These are phyloP conservation scores for Prosopocoilus inquinatus DNA, from an alignment of 2,888 invertebrate genomes.

Conservation along the genomic window DNA sequence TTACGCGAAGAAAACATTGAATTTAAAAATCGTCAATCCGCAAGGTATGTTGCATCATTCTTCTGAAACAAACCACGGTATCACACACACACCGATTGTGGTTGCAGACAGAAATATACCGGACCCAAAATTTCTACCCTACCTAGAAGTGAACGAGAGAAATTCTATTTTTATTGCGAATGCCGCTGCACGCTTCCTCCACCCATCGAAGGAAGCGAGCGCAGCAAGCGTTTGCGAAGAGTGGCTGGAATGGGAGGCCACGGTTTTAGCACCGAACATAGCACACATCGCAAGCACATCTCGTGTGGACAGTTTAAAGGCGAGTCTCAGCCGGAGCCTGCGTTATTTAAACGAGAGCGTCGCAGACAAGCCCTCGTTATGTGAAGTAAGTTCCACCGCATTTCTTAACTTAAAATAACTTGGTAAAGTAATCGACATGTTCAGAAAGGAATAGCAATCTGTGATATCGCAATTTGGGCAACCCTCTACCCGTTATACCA, in stretches of 20 bases:
- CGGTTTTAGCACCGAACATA: constrained; percentile 59
- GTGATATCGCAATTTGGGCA: constrained; percentile 73
- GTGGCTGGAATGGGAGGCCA: constrained; percentile 67
- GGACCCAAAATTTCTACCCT: constrained; percentile 63
- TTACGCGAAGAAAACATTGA: constrained; percentile 59
- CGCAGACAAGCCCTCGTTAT: constrained; percentile 11
- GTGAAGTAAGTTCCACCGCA: constrained; percentile 10
- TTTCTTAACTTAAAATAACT: constrained; percentile 6
- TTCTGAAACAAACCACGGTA: neutral
- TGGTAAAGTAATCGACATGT: too few species aligned
- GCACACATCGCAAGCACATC: constrained; percentile 54
- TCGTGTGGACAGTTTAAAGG: constrained; percentile 56
- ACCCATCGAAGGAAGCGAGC: constrained; percentile 51
- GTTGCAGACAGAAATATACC: constrained; percentile 53
- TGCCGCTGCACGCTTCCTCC: constrained; percentile 66
- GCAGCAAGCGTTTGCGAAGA: constrained; percentile 52
- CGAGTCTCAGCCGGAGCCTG: constrained; percentile 56
- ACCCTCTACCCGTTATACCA: constrained; percentile 65
- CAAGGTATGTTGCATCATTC: constrained; percentile 53
- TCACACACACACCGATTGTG: neutral
- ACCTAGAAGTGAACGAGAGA: constrained; percentile 62
- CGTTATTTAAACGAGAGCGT: constrained; percentile 56
- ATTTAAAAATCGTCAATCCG: constrained; percentile 58
- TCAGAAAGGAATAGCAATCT: constrained; percentile 62
- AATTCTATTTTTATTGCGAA: constrained; percentile 68